Evolutionary conservation across 2,888 invertebrate species (phyloP).

Genomic region (Drosophila setosimentum): DNA sequence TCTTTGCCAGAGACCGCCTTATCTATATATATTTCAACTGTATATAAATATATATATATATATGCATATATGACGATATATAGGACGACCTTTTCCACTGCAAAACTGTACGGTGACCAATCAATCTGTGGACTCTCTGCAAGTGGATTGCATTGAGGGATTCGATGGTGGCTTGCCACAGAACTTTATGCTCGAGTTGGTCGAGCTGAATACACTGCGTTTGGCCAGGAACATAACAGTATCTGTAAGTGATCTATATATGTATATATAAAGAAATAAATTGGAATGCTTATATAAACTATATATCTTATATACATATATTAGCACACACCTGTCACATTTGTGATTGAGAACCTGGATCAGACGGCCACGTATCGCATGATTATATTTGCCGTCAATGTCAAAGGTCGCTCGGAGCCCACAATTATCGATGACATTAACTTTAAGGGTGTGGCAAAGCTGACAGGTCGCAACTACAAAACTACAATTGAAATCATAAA

Average conservation of each 20-base stretch:
- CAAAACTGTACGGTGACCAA: constrained; percentile 95
- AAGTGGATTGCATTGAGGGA: constrained; percentile 94
- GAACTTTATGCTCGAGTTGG: constrained; percentile 92
- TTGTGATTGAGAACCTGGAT: constrained; percentile 87
- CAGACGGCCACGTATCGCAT: constrained; percentile 92
- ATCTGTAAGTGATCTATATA: constrained; percentile 76
- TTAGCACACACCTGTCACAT: constrained; percentile 84
- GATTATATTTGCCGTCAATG: constrained; percentile 93
- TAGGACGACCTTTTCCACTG: constrained; percentile 94
- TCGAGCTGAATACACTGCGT: constrained; percentile 89
- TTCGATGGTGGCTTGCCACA: constrained; percentile 95
- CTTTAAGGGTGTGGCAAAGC: constrained; percentile 94
- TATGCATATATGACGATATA: not conserved
- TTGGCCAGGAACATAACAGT: constrained; percentile 85
- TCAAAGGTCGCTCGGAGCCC: constrained; percentile 94
- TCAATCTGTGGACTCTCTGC: constrained; percentile 93
- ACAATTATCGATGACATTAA: constrained; percentile 93
- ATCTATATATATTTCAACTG: not conserved
- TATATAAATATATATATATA: not conserved
- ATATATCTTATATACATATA: not conserved
- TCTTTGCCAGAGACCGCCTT: not conserved
- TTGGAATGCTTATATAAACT: not conserved
- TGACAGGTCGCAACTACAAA: constrained; percentile 88
- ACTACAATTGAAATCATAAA: not conserved
- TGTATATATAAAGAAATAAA: not conserved